A percentile compares a stretch with the other conserved stretches of the same genome.
phyloP scores from a whole-genome alignment of 2,797 vertebrate genomes.

The Orestias chungarensis region DNA sequence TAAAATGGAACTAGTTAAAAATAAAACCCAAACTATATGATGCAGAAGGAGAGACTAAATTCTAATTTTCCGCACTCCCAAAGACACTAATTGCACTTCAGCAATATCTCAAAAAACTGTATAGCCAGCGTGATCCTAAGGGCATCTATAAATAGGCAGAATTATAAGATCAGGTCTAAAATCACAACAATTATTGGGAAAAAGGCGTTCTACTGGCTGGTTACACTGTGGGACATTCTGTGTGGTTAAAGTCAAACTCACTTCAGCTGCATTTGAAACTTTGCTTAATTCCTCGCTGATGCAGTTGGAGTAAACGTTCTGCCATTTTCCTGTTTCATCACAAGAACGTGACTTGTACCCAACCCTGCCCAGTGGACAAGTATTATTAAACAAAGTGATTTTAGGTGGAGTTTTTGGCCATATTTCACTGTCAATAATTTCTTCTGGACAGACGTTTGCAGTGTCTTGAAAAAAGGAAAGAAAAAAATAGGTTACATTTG shows the following conservation, averaged over 20 bases:
- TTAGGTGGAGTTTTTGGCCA: slow-evolving; percentile 71
- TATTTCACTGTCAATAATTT: fast-evolving
- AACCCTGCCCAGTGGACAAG: slow-evolving; percentile 38
- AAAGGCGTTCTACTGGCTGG: too few species aligned
- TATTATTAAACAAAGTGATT: slow-evolving; percentile 36
- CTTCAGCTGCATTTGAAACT: slow-evolving; percentile 50
- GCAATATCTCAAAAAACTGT: too few species aligned
- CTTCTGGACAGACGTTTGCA: slow-evolving; percentile 13
- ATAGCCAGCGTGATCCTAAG: too few species aligned
- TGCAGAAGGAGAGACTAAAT: too few species aligned
- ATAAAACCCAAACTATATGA: too few species aligned
- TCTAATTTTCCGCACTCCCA: too few species aligned
- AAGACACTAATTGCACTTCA: too few species aligned
- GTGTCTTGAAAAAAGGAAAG: not conserved
- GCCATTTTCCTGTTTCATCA: fast-evolving
- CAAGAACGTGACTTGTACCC: slow-evolving; percentile 70
- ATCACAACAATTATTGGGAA: too few species aligned
- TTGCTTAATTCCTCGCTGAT: slow-evolving; percentile 44
- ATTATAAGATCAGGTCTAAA: too few species aligned
- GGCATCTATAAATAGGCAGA: too few species aligned
- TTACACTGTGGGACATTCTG: not conserved
- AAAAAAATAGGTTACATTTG: too few species aligned
- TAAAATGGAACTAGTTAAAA: too few species aligned
- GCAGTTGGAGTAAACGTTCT: slow-evolving; percentile 25
- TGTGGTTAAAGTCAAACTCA: slow-evolving; percentile 42